Evolutionary conservation across 2,888 invertebrate genomes (phyloP).

Genomic region (Amphimallon solstitiale): DNA sequence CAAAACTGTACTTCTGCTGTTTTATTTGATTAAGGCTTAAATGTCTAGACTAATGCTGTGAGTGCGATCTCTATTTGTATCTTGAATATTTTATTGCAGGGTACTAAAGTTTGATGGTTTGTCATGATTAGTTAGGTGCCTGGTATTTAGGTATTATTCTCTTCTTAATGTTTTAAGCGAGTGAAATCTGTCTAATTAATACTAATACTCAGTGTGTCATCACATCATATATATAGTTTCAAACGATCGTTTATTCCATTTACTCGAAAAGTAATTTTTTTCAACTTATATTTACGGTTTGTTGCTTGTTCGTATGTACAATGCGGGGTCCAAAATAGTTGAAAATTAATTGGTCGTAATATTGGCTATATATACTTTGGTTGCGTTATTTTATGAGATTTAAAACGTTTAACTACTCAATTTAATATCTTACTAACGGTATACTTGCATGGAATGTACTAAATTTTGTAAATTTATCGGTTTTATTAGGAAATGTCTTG

Average conservation of each 20-base stretch:
- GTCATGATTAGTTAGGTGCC: constrained; percentile 6
- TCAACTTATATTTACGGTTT: background rate
- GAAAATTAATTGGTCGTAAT: background rate
- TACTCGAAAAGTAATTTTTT: background rate
- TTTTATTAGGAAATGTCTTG: too few relatives aligned
- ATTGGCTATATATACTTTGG: background rate
- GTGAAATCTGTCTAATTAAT: background rate
- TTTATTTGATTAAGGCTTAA: background rate
- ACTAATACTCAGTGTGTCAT: background rate
- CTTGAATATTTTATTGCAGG: background rate
- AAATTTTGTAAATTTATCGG: too few relatives aligned
- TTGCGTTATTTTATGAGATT: too few relatives aligned
- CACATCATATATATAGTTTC: too few relatives aligned
- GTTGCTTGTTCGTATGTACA: background rate
- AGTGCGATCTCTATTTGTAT: background rate
- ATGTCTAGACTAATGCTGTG: background rate
- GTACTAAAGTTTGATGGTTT: background rate
- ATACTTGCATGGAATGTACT: too few relatives aligned
- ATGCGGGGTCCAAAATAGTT: background rate
- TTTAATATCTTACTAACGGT: too few relatives aligned
- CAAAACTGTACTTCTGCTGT: too few relatives aligned
- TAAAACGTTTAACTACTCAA: too few relatives aligned
- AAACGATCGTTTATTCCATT: too few relatives aligned
- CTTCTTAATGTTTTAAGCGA: constrained; percentile 1
- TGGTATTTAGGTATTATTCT: background rate